Base-by-base conservation (phyloP, 1,140 invertebrate genomes). In the Meloidogyne floridensis region DNA sequence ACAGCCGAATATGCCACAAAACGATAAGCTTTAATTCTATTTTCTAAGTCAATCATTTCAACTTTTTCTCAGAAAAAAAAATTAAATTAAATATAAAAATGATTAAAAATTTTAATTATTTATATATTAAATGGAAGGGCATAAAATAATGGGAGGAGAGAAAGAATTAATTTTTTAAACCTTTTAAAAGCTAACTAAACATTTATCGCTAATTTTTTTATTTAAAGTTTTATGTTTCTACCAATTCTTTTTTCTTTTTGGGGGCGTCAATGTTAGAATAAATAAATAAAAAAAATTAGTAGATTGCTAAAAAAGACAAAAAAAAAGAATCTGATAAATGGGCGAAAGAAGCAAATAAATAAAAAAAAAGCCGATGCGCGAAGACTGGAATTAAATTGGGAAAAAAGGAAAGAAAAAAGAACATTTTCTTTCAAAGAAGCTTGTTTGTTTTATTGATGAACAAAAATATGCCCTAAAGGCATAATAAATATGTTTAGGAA, bases 1-100 rank as follows among this genome's bases (percentile, higher is more conserved):
- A 86, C 85, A 5, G 85, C 75, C 5, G 85, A 86, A 70, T 86
- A 86, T 42, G 85, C 85, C 32, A 86, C 85, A 47, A 86, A 86
- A 10, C 85, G 74, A 47, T 86, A 86, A 18, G 85, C 85, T 69
- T 86, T 86, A 83, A 86, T 86, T 70, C 85, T 51, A 56, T 80
- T 79, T 51, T 86, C 85, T 53, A 83, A 81, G 51, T 85, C 84
- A n/a, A 82, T 82, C 76, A 78, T 78, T 53, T 75, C 18, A 11
- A 7, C 18, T 75, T 53, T 53, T 10, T 59, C 15, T 75, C 6
- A n/a, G 15, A 13, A 59, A 15, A 65, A 4, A n/a, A 65, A 47
- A 47, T 47, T 15, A n/a, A 65, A 65, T n/a, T n/a, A 65, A n/a
- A n/a, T 65, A 65, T 2, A 15, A 59, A 0, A 65, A 65, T 3